These are phyloP conservation scores for Chymomyza fuscimana DNA, from an alignment of 2,888 invertebrate species.

Conservation along the genomic window DNA sequence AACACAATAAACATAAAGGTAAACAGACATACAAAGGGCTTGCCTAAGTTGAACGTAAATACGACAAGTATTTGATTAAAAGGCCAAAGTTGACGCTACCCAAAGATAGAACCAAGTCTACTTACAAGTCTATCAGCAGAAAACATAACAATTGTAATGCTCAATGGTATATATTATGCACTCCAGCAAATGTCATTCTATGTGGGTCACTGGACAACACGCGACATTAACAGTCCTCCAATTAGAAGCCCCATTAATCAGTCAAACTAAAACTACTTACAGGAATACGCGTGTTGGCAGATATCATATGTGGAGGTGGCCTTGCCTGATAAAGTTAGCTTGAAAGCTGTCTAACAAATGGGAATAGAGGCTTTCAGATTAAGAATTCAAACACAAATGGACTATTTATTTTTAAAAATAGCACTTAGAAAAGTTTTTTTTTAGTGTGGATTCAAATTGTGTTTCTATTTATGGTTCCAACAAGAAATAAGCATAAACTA, in stretches of 20 bases:
- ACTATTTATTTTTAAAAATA: not conserved
- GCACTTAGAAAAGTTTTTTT: too few relatives aligned
- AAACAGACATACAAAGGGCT: not conserved
- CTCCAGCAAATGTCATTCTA: constrained; percentile 13
- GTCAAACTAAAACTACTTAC: not conserved
- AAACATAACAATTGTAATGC: constrained; percentile 36
- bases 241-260: not conserved
- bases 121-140: not conserved
- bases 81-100: not conserved
- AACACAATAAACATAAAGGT: not conserved
- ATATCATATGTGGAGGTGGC: not conserved
- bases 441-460: too few relatives aligned
- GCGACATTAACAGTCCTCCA: constrained; percentile 28
- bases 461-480: too few relatives aligned
- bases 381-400: not conserved
- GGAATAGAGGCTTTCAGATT: not conserved
- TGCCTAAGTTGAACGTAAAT: not conserved
- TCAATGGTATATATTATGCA: constrained; percentile 38
- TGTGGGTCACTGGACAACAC: constrained; percentile 26
- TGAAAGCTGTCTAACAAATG: not conserved
- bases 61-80: not conserved
- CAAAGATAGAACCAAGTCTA: not conserved
- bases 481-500: too few relatives aligned
- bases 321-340: not conserved
- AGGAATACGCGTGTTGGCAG: not conserved